Conservation (phyloP, 2,797 vertebrate genomes). For the Pyrocephalus nanus region DNA sequence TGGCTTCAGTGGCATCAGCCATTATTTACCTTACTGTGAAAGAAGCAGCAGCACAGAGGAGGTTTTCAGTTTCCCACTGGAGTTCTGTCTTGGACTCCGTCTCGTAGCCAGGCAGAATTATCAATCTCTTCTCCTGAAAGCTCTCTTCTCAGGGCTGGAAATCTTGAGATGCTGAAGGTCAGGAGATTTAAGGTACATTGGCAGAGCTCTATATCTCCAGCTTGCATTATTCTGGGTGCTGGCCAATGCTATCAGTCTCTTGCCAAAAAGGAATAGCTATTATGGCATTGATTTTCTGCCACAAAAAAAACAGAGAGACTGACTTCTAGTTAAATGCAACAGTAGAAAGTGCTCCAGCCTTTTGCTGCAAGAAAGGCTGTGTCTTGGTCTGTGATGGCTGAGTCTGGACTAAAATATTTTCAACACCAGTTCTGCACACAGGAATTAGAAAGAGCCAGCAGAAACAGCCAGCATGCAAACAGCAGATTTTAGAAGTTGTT, state of each 20-base stretch:
- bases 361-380: constrained; percentile 2
- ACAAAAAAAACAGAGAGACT: not conserved
- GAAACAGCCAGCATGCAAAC: not conserved
- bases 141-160: constrained; percentile 38
- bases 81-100: not conserved
- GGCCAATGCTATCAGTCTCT: constrained; percentile 63
- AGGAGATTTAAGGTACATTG: constrained; percentile 59
- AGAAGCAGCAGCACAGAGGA: constrained; percentile 14
- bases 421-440: not conserved
- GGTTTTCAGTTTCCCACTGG: constrained; percentile 33
- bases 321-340: constrained; percentile 65
- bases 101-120: not conserved
- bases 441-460: not conserved
- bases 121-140: constrained; percentile 29
- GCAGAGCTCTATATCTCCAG: constrained; percentile 58
- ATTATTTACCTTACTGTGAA: constrained; percentile 46
- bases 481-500: not conserved
- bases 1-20: constrained; percentile 8
- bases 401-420: not conserved
- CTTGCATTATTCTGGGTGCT: constrained; percentile 55
- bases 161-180: constrained; percentile 66
- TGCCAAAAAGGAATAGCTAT: constrained; percentile 69
- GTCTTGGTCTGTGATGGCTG: not conserved
- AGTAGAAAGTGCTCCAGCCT: constrained; percentile 35
- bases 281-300: constrained; percentile 69